Evolutionary conservation across 2,113 vertebrate species (phyloP), one percentile per base, ranked within the genome.

Genomic region (Alaudala cheleensis): DNA sequence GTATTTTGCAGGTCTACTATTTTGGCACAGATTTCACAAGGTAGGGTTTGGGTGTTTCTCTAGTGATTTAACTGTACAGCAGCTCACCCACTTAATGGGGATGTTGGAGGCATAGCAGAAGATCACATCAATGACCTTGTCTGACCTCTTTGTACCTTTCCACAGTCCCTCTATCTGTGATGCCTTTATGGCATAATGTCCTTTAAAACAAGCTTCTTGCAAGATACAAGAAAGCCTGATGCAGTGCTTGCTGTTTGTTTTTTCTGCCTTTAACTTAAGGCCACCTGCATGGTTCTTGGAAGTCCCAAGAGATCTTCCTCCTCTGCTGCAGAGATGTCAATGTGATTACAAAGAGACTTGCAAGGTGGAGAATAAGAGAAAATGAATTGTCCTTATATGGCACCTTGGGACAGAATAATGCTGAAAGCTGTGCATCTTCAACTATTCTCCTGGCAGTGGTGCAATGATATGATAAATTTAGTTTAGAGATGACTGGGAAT

Each of bases 341-440:
- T 29, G 56, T 37, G 58, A 81, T 86, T 79, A 60, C 72, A 80
- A 66, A 77, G 91, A 84, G 57, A 54, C 29, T 66, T 80, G 21
- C 58, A 85, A 82, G 51, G 44, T 49, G 19, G 4, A 88, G 34
- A 90, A 58, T 29, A 51, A 77, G 47, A 90, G 64, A 78, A 88
- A 93, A 88, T 53, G 5, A 60, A 28, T 81, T 86, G 61, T 61
- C 76, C 72, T 90, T 86, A 34, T 16, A 58, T 8, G 3, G 14
- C 28, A 77, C 31, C 71, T 85, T 86, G 60, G 69, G 88, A 84
- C 29, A 3, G 1, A 95, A 72, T 19, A 64, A 73, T 86, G 34
- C 47, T 93, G 91, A 62, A 77, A 88, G 44, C 34, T 88, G 49
- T 78, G 51, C 12, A 86, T 40, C 44, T 95, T 94, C 80, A 91